Evolutionary conservation across 2,113 vertebrate species (phyloP).

Genomic region (Tachycineta bicolor): DNA sequence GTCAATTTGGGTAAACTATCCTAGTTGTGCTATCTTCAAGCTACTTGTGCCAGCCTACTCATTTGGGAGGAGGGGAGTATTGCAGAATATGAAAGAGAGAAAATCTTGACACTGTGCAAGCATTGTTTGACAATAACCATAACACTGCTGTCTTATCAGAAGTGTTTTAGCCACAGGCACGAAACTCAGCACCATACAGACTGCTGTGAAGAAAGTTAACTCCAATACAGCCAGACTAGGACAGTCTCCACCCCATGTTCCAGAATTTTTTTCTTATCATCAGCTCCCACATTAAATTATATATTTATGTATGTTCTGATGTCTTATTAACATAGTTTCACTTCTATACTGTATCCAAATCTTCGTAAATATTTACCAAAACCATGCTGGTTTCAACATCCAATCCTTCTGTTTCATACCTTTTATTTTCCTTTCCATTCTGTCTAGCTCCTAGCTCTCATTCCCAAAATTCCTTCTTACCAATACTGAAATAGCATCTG

Average conservation of each 20-base stretch:
- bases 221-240: not conserved
- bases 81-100: not conserved
- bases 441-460: not conserved
- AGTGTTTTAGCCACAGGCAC: not conserved
- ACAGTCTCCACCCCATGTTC: not conserved
- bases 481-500: not conserved
- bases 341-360: not conserved
- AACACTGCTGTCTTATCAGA: not conserved
- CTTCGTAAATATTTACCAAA: not conserved
- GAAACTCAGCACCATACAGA: not conserved
- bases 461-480: not conserved
- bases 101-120: not conserved
- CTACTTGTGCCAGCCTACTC: not conserved
- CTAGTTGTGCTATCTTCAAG: not conserved
- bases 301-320: not conserved
- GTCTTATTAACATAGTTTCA: not conserved
- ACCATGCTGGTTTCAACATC: not conserved
- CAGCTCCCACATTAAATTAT: not conserved
- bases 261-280: not conserved
- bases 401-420: fast-evolving
- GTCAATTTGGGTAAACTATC: not conserved
- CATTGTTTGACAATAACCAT: not conserved
- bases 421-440: not conserved
- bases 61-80: not conserved
- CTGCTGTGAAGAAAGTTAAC: not conserved